Conservation (phyloP, 2,888 invertebrate species). For the Thalpophila matura region DNA sequence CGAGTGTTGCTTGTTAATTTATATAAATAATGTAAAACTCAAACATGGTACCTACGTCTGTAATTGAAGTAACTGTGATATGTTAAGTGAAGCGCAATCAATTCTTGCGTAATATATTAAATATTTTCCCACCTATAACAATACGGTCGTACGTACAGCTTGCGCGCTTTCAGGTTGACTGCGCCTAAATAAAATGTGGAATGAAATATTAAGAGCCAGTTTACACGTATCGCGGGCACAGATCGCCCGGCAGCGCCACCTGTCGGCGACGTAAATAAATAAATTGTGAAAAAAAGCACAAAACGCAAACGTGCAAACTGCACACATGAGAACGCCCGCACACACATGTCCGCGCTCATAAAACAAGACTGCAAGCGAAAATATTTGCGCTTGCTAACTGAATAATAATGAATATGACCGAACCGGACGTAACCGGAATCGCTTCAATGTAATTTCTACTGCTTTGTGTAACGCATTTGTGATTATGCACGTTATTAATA, state of each 20-base stretch:
- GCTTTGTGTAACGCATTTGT: conserved; percentile 55
- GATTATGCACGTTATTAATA: conserved; percentile 53
- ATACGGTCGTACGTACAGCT: conserved; percentile 62
- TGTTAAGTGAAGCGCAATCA: conserved; percentile 17
- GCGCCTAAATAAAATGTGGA: conserved; percentile 79
- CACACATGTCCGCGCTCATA: conserved; percentile 60
- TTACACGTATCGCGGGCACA: conserved; percentile 80
- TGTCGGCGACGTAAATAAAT: conserved; percentile 82
- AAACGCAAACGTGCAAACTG: conserved; percentile 67
- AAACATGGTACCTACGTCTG: conserved; percentile 8
- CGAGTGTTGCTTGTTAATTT: conserved; percentile 48
- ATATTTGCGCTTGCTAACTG: conserved; percentile 80
- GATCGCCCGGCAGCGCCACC: conserved; percentile 82
- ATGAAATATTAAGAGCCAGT: conserved; percentile 83
- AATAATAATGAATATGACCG: conserved; percentile 77
- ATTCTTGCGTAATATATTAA: conserved; percentile 14
- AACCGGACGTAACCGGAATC: conserved; percentile 68
- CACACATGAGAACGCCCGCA: conserved; percentile 55
- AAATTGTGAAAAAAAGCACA: conserved; percentile 72
- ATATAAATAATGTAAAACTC: conserved; percentile 42
- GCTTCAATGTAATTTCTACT: conserved; percentile 65
- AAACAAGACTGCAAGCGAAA: conserved; percentile 71
- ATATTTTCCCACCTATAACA: conserved; percentile 57
- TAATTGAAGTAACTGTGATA: conserved; percentile 25
- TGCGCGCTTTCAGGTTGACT: conserved; percentile 68